Conservation (phyloP, 1,140 invertebrate species). For the Acromyrmex heyeri region DNA sequence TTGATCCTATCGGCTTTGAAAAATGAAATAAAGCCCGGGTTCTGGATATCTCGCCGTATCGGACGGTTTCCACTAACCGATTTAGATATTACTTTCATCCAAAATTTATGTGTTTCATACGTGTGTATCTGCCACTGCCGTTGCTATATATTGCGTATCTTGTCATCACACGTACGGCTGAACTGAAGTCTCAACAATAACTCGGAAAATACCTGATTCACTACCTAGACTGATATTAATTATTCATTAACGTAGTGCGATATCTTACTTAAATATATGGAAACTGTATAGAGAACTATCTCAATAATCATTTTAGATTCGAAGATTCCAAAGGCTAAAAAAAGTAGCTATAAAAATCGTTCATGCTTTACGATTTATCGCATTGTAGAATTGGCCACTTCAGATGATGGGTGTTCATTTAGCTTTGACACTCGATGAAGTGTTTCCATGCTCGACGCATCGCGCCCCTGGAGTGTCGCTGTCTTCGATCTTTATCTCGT, state of each 20-base stretch:
- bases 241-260: not conserved
- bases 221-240: not conserved
- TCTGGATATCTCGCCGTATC: constrained; percentile 49
- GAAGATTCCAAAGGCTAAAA: not conserved
- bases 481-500: not conserved
- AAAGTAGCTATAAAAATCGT: constrained; percentile 1
- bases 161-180: constrained; percentile 34
- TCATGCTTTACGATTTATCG: constrained; percentile 6
- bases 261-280: not conserved
- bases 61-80: constrained; percentile 59
- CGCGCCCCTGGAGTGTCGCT: not conserved
- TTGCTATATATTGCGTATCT: constrained; percentile 36
- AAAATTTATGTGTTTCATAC: constrained; percentile 63
- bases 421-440: constrained; percentile 8
- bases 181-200: constrained; percentile 19
- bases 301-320: not conserved
- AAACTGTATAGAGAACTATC: not conserved
- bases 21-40: constrained; percentile 55
- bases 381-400: constrained; percentile 54
- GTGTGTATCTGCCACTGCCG: constrained; percentile 31
- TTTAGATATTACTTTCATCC: constrained; percentile 59
- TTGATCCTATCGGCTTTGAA: constrained; percentile 61
- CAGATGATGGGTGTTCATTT: not conserved
- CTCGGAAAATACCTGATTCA: constrained; percentile 25
- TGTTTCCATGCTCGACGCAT: not conserved